Base-by-base conservation (phyloP, 1,140 invertebrate genomes). In the Lepeophtheirus salmonis region DNA sequence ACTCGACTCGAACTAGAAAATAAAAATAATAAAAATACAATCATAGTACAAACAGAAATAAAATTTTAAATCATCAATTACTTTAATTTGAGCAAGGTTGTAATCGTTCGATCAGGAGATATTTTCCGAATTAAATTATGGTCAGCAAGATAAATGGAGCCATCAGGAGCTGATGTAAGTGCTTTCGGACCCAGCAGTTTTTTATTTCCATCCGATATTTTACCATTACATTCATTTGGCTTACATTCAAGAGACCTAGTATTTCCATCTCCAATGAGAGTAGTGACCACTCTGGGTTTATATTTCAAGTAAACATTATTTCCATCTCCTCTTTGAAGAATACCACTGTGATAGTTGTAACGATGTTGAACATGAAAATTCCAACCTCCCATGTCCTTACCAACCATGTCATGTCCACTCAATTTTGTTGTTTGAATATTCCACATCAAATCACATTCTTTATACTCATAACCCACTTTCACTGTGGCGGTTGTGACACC, bases 301-400 rank as follows among this genome's bases (percentile, higher is more conserved):
- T 64, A 84, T 68, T 91, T 94, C 68, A 97, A 79, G 70, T 94
- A 89, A 16, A 96, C 75, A 30, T 81, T 88, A 1, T 88, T 86
- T 18, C 94, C 94, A 70, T 97, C 92, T 22, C 94, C 94, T 70
- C 95, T 95, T 72, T 97, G 91, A 1, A 97, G 75, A 63, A 97
- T 95, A 21, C 88, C 83, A 83, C 69, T 14, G 71, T 91, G 85
- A 76, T 94, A 94, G 70, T 97, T 97, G 73, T 97, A 96, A 70
- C 94, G 89, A 70, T 97, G 92, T 73, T 97, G 92, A 58, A 97
- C 91, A 68, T 97, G 86, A 17, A 98, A 73, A 60, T 92, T 92
- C 94, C 92, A 97, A 12, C 89, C 90, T 0, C 91, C 91, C 50
- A 97, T 86, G 69, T 95, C 89, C 0, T 91, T 92, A 61, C 95